Base-by-base conservation (phyloP, 2,888 invertebrate genomes). In the Aromia moschata region DNA sequence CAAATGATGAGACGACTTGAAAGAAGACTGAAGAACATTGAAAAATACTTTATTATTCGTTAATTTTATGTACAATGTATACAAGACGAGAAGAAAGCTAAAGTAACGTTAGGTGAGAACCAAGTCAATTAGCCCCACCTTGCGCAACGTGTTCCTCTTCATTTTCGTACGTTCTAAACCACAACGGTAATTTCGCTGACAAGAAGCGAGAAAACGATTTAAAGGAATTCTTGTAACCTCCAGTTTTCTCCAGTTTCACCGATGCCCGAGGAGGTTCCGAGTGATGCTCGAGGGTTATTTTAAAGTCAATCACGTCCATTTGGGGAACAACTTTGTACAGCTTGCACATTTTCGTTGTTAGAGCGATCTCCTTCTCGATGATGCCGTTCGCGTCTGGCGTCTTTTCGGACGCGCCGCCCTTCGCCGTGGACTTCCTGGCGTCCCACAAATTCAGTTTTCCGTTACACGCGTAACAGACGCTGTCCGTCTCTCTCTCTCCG, bases 291-390 rank as follows among this genome's bases (percentile, higher is more conserved):
- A 80, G 55, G 7, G 55, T 69, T 33, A 80, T 71, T 5, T 69
- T 70, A 56, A 81, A 79, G 38, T 77, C 70, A 17, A 82, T 60
- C 4, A 78, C 68, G 7, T 68, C 57, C 1, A 67, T 59, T 2
- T 64, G 40, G 5, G 56, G 52, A 1, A 66, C 59, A 2, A 63
- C 58, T 43, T 68, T 66, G 36, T 68, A 67, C n/a, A 64, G 54
- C 18, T 75, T 60, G 9, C 72, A 45, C 10, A 80, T 63, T 41
- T 74, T 72, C 2, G 80, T 70, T 1, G 82, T 77, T 12, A 81
- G 71, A 7, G 73, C 51, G 1, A 70, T 72, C 69, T 83, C 82
- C 54, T 70, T 78, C 25, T 80, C 77, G 14, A 82, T 66, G 1
- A 69, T 58, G 53, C 71, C 72, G 1, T 71, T 43, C 5, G 64